These are phyloP conservation scores for Andricus curvator DNA, from an alignment of 2,888 invertebrate species.

Conservation along the genomic window DNA sequence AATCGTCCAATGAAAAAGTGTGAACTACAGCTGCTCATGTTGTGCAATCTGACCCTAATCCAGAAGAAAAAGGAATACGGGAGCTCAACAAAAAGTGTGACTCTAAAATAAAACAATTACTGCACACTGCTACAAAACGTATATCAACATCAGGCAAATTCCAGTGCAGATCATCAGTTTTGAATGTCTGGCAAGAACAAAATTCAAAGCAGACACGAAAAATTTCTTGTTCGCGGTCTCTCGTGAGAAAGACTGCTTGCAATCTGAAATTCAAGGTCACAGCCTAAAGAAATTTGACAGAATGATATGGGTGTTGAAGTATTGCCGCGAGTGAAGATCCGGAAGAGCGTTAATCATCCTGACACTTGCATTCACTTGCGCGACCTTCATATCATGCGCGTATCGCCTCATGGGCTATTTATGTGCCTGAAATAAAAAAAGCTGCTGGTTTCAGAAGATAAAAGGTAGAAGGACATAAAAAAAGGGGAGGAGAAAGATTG, in stretches of 20 bases:
- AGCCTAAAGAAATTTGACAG: background rate
- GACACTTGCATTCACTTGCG: constrained; percentile 57
- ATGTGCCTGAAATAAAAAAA: constrained; percentile 57
- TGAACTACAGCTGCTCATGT: constrained; percentile 3
- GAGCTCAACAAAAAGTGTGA: background rate
- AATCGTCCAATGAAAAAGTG: constrained; percentile 33
- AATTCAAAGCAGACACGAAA: background rate
- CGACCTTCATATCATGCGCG: constrained; percentile 64
- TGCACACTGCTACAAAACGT: too few relatives aligned
- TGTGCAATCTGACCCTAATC: constrained; percentile 31
- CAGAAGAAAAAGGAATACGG: background rate
- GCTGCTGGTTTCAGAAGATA: constrained; percentile 45
- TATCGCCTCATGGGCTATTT: constrained; percentile 69
- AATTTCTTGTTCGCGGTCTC: background rate
- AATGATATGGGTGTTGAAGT: background rate
- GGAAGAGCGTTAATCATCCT: constrained; percentile 50
- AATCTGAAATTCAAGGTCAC: background rate
- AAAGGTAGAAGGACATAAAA: constrained; percentile 50
- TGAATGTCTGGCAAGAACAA: background rate
- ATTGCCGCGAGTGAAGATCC: constrained; percentile 9
- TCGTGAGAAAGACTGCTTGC: background rate
- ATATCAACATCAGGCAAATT: too few relatives aligned
- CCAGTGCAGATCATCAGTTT: background rate
- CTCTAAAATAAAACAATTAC: background rate
- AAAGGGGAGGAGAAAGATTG: constrained; percentile 45